phyloP scores from a whole-genome alignment of 2,888 invertebrate genomes.

The Brenthis daphne region DNA sequence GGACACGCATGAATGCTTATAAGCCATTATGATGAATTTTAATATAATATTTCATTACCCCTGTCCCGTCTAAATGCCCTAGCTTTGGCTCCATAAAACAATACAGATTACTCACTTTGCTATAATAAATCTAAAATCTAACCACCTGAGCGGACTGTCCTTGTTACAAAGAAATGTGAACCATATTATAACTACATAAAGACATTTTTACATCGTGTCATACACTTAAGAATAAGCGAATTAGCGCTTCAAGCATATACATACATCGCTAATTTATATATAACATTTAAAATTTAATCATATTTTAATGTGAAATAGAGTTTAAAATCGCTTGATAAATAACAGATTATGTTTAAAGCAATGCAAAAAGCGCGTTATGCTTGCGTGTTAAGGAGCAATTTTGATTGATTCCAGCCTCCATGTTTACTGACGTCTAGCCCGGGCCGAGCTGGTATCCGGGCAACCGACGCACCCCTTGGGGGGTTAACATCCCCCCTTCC shows the following conservation, averaged over 20 bases:
- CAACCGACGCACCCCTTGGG: slow-evolving; percentile 52
- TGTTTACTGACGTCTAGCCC: slow-evolving; percentile 60
- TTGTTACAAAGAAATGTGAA: neutral
- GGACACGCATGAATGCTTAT: slow-evolving; percentile 16
- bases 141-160: slow-evolving; percentile 68
- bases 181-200: slow-evolving; percentile 33
- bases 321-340: neutral
- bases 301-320: slow-evolving; percentile 3
- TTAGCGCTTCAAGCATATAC: slow-evolving; percentile 68
- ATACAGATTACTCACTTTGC: slow-evolving; percentile 68
- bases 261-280: slow-evolving; percentile 66
- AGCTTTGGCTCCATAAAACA: slow-evolving; percentile 39
- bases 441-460: slow-evolving; percentile 74
- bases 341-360: neutral
- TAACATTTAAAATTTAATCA: slow-evolving; percentile 9
- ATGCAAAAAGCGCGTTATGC: slow-evolving; percentile 26
- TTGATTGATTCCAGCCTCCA: slow-evolving; percentile 50
- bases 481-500: slow-evolving; percentile 38
- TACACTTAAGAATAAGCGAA: slow-evolving; percentile 65
- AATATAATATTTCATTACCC: slow-evolving; percentile 31
- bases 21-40: slow-evolving; percentile 30
- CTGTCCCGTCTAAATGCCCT: slow-evolving; percentile 27
- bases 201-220: slow-evolving; percentile 43
- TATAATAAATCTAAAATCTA: slow-evolving; percentile 76
- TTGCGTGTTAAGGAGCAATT: slow-evolving; percentile 44